Base-by-base conservation (phyloP, 2,888 invertebrate genomes). In the Lamellibrachia columna region DNA sequence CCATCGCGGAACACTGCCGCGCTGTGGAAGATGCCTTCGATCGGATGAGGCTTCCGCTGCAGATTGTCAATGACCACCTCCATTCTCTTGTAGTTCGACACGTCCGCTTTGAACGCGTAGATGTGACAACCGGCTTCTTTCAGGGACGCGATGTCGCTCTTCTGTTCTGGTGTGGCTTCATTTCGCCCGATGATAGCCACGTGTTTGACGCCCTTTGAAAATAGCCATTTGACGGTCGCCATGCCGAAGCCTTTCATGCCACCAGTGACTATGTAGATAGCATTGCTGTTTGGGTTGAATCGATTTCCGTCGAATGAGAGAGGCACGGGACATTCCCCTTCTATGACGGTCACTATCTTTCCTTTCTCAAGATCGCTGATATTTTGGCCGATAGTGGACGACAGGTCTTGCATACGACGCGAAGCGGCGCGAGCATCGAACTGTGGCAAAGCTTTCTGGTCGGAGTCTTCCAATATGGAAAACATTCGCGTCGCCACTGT, bases 21-120 rank as follows among this genome's bases (percentile, higher is more conserved):
- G 22, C 91, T 91, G 91, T 91, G 91, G 91, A 91, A 91, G 22
- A 91, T 40, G 91, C 91, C 91, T 53, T 91, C 53, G 52, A 91
- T 53, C 53, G 91, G 91, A 3, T 91, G 52, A 15, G 91, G 91
- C 91, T 52, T 91, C 15, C 53, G 91, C 53, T 22, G 91, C 53
- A 91, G 11, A 11, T 91, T 91, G 52, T 53, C 53, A 11, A 91
- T 4, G 28, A 91, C 91, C 53, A 52, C 53, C 52, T 91, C 52
- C 52, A 53, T 91, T 22, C 52, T n/a, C 52, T 91, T 91, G 91
- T 91, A 91, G 53, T 91, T 53, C 75, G 75, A 75, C 75, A 75
- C 75, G 75, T 75, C 75, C 75, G 75, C 75, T n/a, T 75, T 75
- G 75, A 22, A 75, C 75, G n/a, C 75, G 75, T 75, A 75, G 15